These are phyloP conservation scores for Scolanthus callimorphus DNA, from an alignment of 92 coral and sea anemone genomes.

Conservation along the genomic window DNA sequence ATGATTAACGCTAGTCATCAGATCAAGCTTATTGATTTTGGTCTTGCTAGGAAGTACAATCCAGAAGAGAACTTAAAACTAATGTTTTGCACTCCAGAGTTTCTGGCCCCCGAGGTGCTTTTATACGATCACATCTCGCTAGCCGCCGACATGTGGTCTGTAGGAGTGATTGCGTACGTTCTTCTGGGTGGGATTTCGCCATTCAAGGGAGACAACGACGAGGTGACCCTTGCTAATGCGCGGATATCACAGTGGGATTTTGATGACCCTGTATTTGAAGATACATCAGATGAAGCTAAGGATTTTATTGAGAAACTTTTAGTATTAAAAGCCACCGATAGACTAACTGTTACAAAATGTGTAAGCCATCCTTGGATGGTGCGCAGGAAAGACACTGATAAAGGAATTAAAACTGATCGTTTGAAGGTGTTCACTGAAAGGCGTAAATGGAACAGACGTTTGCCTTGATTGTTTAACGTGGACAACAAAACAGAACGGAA, in stretches of 20 bases:
- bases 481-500: too few species aligned
- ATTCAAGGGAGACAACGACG: conserved; percentile 68
- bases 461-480: too few species aligned
- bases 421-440: too few species aligned
- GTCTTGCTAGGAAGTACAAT: conserved; percentile 72
- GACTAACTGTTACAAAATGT: too few species aligned
- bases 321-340: too few species aligned
- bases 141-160: conserved; percentile 97
- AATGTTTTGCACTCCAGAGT: conserved; percentile 74
- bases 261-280: conserved; percentile 73
- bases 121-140: conserved; percentile 77
- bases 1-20: conserved; percentile 75
- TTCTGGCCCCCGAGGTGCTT: conserved; percentile 87
- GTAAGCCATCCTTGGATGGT: too few species aligned
- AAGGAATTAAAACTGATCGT: too few species aligned
- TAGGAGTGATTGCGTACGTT: conserved; percentile 89
- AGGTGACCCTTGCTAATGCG: conserved; percentile 71
- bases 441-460: too few species aligned
- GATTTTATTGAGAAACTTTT: conserved; percentile 69
- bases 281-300: conserved; percentile 81
- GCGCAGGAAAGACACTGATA: too few species aligned
- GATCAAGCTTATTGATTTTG: conserved; percentile 87
- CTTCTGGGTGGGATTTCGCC: conserved; percentile 89
- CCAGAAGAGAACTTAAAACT: conserved; percentile 65
- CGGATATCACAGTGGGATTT: conserved; percentile 77